Base-by-base conservation (phyloP, 2,888 invertebrate species). In the Drosophila aldrichi region DNA sequence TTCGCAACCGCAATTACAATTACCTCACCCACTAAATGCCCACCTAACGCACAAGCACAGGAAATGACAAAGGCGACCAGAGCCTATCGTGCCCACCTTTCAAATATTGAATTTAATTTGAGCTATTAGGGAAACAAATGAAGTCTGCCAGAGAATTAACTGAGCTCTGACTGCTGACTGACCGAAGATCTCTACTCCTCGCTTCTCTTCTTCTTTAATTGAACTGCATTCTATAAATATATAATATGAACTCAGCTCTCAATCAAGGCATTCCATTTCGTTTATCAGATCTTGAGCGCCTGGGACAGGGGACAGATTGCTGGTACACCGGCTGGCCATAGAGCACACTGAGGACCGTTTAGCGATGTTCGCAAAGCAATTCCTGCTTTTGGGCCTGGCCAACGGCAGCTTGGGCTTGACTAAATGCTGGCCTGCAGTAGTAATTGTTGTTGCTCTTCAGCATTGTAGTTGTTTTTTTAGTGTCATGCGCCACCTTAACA, bases 401-500 rank as follows among this genome's bases (percentile, higher is more conserved):
- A 77, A 77, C 76, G 57, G 77, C 80, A 79, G 77, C 76, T 74
- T 77, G 89, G 81, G 84, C 81, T 86, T 86, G 87, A 86, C 84
- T 71, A 77, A 77, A 80, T 80, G 77, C 77, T 77, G 77, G 80
- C 57, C 77, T 77, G 77, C 81, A 81, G 83, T 81, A 80, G 88
- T 82, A 73, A 71, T 71, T 70, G 70, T 72, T 81, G 79, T 79
- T 77, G 71, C 57, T 76, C 60, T 66, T 76, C 56, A 40, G 25
- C 46, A 44, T 65, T 59, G 79, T 40, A 48, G 22, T 63, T 56
- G 49, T 59, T 70, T 75, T 75, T 60, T 73, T 73, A 74, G 84
- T 89, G 90, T 89, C 87, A 86, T 86, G 90, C 89, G 89, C 90
- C 90, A 90, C 86, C 86, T 90, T 88, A 90, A 87, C 86, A 90